Base-by-base conservation (phyloP, 2,888 invertebrate genomes). In the Saturnia pavonia region DNA sequence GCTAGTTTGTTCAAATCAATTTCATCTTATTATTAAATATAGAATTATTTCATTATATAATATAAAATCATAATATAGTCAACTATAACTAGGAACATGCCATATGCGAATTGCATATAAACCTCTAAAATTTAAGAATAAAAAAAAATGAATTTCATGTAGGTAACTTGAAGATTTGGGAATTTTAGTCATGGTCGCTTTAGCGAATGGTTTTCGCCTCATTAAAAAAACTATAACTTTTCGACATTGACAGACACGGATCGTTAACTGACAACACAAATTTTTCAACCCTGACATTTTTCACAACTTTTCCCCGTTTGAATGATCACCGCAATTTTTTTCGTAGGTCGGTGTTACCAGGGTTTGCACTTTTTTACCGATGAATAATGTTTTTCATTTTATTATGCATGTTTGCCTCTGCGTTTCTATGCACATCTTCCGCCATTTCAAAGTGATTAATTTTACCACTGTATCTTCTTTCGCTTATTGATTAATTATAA, bases 281-380 rank as follows among this genome's bases (percentile, higher is more conserved):
- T 82, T 85, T 84, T 83, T 82, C 82, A 77, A 74, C 73, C 84
- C 87, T 83, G 81, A 82, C 73, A 84, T 87, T 87, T 86, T 87
- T 87, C 84, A 87, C 83, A 85, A 85, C 78, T 85, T 86, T 83
- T 78, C 79, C 82, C 80, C 75, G 78, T 79, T 82, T 90, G 87
- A 89, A 85, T 87, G 88, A 91, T 91, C 78, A 84, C 81, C 80
- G 84, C 79, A 78, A 85, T 88, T 87, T 89, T 89, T 88, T 78
- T 78, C 68, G 74, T 73, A 79, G 81, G 78, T 74, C 67, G 65
- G 43, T 22, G 45, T 19, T 71, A 48, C 68, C 63, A 65, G 22
- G 11, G 42, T 70, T 25, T 51, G n/a, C 45, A 14, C 22, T 16
- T 12, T 40, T 12, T 54, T 54, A 3, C 11, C 12, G 14, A 40